Base-by-base conservation (phyloP, 1,140 invertebrate species). In the Drosophila sp. region DNA sequence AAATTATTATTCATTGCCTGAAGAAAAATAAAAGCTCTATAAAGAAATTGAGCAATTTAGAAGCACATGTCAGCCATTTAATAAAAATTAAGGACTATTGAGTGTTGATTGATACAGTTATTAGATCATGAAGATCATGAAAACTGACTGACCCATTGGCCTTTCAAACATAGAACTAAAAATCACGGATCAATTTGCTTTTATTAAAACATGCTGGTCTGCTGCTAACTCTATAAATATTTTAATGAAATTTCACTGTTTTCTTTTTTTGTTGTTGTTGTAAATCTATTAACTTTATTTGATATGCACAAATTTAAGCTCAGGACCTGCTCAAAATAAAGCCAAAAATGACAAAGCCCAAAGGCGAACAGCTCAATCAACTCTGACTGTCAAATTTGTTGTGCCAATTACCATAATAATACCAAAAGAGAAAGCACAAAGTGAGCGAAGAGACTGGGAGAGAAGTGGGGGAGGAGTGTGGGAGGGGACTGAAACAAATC, bases 351-450 rank as follows among this genome's bases (percentile, higher is more conserved):
- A 35, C 60, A 76, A 73, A 41, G 17, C 17, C 66, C 72, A 60
- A 64, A 58, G 73, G 72, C 73, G 72, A 54, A 50, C 60, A 73
- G 66, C 73, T 76, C 73, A 76, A 76, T 76, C 73, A 76, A 73
- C 69, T 76, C 77, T 65, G 77, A 66, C 74, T 86, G 81, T 79
- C 76, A 83, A 84, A 83, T 76, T 80, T 79, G 64, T 72, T 80
- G 66, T 86, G 60, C 66, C 83, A 83, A 87, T 87, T 87, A 87
- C 79, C 83, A 82, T 87, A 87, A 87, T 87, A 74, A 87, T 79
- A 71, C 55, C 23, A 50, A 50, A 50, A 50, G 23, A 50, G 44
- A 50, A 50, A 50, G 44, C 44, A 27, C 44, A 50, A 50, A 50
- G 44, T 50, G 44, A 50, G 27, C 1, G 25, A 27, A 50, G 23